Evolutionary conservation across 2,797 vertebrate genomes (phyloP), one percentile per base, ranked within the genome.

Genomic region (Myotis daubentonii): DNA sequence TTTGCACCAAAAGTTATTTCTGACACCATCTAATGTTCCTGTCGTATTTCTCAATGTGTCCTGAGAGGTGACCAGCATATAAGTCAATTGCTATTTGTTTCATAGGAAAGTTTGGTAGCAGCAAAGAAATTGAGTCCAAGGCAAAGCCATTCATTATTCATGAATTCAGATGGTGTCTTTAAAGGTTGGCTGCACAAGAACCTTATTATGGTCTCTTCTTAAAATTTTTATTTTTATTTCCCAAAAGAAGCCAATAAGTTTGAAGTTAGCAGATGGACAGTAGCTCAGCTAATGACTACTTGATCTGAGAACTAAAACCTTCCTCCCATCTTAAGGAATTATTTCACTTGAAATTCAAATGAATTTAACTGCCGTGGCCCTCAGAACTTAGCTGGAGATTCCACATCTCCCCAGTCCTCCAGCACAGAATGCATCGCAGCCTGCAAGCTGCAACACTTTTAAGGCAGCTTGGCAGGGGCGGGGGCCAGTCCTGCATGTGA

Each of bases 111-210:
- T 89, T 72, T 51, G 44, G 49, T 49, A 93, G 33, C 41, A 89
- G 78, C 57, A 81, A 82, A 91, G 79, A 91, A 94, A 93, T 20
- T 62, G 70, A 91, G 41, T 80, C n/a, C 75, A 47, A 83, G 22
- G 74, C 9, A 96, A 87, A 94, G 51, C 8, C 12, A 51, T 47
- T 70, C 47, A 51, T 93, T 95, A 96, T 97, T 96, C 79, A 91
- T 91, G 20, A 92, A 91, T 70, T 94, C 49, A 96, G 90, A 95
- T 76, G 6, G 19, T 66, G 10, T 82, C 79, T 80, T 92, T 94
- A 86, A 86, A 47, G 53, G 51, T 33, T 90, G 74, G 41, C 74
- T 93, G 72, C 53, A 72, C 47, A 88, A 12, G 16, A 90, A 93
- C 85, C 10, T 89, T 44, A 79, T 89, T 93, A 51, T 74, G n/a